Evolutionary conservation across 2,113 vertebrate species (phyloP), one percentile per base, ranked within the genome.

Genomic region (Syngnathus scovelli): DNA sequence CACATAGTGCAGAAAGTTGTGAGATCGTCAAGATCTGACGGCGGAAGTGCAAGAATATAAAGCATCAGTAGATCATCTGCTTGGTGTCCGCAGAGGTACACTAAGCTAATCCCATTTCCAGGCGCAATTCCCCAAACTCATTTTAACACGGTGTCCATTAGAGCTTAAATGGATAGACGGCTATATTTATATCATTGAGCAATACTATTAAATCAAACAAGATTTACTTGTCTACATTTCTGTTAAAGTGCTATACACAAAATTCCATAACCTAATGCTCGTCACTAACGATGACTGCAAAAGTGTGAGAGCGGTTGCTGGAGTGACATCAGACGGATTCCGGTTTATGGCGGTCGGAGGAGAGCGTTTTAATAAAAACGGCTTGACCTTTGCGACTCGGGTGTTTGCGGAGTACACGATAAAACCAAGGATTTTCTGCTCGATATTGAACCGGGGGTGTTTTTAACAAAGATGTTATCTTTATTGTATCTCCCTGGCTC

Each of bases 121-220:
- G 55, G 4, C 27, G 13, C 55, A 36, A 36, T 58, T 36, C 55
- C 55, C 55, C 36, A 16, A 56, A 56, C 54, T 56, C 54, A 56
- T 33, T 56, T 56, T 7, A 36, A 58, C 55, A 58, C 55, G 11
- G 55, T 36, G 55, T 58, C 55, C 55, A 58, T 58, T 58, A 58
- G 27, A 58, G 55, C 12, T 33, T 58, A 27, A 58, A 58, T 33
- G 55, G 55, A 58, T 36, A 33, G 27, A 36, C 6, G 13, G 55
- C 15, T 36, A 58, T 58, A 33, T 58, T 33, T 15, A 36, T 58
- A 16, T 36, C 36, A 58, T 58, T 58, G 27, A 58, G 27, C 27
- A 2, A 27, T 13, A 58, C 27, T 58, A 27, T 33, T 58, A 58
- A 58, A 58, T 58, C 33, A 33, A 36, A 7, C 1, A 6, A 58